Percentiles rank a stretch among this genome's conserved stretches.
These are phyloP conservation scores for Sisor rabdophorus DNA, from an alignment of 2,113 vertebrate genomes.

Conservation along the genomic window DNA sequence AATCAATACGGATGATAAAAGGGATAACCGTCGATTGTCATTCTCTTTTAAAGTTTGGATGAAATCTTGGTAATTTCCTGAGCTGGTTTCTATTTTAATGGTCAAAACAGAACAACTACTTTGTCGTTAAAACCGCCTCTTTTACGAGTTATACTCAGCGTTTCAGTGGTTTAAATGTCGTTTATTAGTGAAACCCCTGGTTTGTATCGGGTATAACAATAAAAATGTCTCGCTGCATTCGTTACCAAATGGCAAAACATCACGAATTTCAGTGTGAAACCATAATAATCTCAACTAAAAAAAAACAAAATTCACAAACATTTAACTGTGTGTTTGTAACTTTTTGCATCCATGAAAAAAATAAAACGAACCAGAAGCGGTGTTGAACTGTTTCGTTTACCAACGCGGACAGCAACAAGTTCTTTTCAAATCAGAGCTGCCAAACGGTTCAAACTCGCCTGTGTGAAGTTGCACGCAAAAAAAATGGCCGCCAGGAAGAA, in stretches of 20 bases:
- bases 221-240: not conserved
- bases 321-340: not conserved
- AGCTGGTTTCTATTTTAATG: not conserved
- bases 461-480: not conserved
- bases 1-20: too few species aligned
- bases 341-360: not conserved
- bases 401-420: not conserved
- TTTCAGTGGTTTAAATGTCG: not conserved
- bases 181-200: not conserved
- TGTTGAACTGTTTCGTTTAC: not conserved
- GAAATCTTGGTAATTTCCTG: not conserved
- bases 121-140: not conserved
- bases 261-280: not conserved
- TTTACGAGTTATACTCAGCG: not conserved
- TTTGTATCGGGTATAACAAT: too few species aligned
- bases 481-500: not conserved
- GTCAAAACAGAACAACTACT: not conserved
- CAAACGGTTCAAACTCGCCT: slow-evolving; percentile 36
- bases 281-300: too few species aligned
- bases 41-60: not conserved
- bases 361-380: not conserved
- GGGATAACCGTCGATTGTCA: too few species aligned
- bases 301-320: not conserved
- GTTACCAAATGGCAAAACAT: not conserved
- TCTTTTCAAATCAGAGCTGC: slow-evolving; percentile 27